phyloP scores from a whole-genome alignment of 2,888 invertebrate genomes.

The Oscheius onirici region DNA sequence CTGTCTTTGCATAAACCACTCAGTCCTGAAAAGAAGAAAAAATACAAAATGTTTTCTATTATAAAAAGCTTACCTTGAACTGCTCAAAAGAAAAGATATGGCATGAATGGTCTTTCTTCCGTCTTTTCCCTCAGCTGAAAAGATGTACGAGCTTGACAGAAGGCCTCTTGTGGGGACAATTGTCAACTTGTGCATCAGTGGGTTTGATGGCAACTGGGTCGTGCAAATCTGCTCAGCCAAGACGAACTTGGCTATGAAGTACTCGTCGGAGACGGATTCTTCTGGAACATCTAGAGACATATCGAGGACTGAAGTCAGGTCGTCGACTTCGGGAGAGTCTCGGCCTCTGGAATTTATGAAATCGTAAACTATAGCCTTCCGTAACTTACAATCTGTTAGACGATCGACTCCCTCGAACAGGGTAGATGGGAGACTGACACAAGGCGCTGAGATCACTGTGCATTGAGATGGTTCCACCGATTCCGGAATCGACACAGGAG shows the following conservation, averaged over 20 bases:
- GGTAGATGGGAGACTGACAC: constrained; percentile 41
- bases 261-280: constrained; percentile 59
- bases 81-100: constrained; percentile 59
- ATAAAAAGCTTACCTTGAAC: constrained; percentile 41
- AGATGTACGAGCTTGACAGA: constrained; percentile 59
- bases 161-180: constrained; percentile 59
- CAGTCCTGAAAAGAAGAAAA: constrained; percentile 49
- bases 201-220: constrained; percentile 60
- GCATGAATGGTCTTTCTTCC: constrained; percentile 58
- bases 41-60: too few relatives aligned
- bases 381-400: not conserved
- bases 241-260: constrained; percentile 65
- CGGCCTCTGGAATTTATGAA: not conserved
- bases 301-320: constrained; percentile 30
- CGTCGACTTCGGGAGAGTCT: constrained; percentile 11
- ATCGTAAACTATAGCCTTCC: not conserved
- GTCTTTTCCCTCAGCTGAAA: constrained; percentile 47
- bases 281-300: constrained; percentile 47
- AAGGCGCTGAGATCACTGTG: constrained; percentile 62
- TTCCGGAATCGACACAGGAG: constrained; percentile 65
- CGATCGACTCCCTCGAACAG: constrained; percentile 3
- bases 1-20: constrained; percentile 64
- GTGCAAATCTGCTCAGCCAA: constrained; percentile 68
- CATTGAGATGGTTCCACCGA: constrained; percentile 61
- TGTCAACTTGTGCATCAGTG: constrained; percentile 62